These are phyloP conservation scores for Fukomys damarensis DNA, from an alignment of 2,113 vertebrate genomes.

Conservation along the genomic window DNA sequence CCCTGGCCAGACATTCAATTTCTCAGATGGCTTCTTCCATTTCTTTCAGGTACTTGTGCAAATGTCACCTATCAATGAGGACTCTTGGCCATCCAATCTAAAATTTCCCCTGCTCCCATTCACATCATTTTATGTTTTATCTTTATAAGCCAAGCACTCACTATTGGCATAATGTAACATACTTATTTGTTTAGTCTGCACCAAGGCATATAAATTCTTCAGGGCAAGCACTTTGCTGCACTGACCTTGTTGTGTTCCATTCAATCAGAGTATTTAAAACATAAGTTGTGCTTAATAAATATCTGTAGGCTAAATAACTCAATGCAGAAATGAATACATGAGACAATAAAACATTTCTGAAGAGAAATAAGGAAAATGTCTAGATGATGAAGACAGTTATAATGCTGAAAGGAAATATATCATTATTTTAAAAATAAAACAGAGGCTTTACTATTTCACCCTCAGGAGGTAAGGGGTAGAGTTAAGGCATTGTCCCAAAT, in stretches of 20 bases:
- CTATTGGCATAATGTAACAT: neutral
- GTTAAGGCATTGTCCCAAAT: neutral
- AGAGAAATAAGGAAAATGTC: neutral
- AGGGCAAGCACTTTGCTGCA: neutral
- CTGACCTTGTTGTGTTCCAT: neutral
- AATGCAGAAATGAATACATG: neutral
- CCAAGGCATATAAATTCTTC: neutral
- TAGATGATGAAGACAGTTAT: neutral
- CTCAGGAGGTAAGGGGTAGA: neutral
- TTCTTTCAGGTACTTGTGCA: neutral
- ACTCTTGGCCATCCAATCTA: neutral
- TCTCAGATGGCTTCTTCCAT: neutral
- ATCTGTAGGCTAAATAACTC: neutral
- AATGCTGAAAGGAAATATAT: neutral
- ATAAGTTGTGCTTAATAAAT: neutral
- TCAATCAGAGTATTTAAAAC: neutral
- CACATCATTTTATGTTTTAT: neutral
- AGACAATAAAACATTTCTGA: neutral
- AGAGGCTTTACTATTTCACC: neutral
- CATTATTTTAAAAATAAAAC: neutral
- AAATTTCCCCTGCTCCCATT: neutral
- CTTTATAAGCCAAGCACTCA: neutral
- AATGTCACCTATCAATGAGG: neutral
- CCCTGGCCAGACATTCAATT: neutral
- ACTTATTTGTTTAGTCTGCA: neutral